These are phyloP conservation scores for Homalodisca vitripennis DNA, from an alignment of 1,140 invertebrate genomes.

Conservation along the genomic window DNA sequence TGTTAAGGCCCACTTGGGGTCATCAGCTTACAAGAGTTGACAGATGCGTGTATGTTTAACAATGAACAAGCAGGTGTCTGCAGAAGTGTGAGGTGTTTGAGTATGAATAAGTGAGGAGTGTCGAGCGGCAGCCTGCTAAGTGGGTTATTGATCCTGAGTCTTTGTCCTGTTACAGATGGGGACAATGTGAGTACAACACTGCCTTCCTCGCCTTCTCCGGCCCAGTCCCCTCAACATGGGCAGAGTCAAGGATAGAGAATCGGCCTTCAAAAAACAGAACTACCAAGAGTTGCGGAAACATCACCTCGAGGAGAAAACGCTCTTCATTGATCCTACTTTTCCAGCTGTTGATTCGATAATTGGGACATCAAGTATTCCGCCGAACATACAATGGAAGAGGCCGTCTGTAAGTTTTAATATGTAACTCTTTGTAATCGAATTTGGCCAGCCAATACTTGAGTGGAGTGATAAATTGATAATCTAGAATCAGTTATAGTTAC, in stretches of 20 bases:
- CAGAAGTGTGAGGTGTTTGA: no score
- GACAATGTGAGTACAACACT: not conserved
- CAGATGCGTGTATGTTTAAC: no score
- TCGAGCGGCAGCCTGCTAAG: not conserved
- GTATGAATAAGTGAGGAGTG: not conserved
- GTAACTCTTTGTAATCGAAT: no score
- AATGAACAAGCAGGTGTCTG: no score
- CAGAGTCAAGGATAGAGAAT: conserved; percentile 9
- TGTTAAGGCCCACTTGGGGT: no score
- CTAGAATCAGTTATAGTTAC: no score
- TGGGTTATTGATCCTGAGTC: not conserved
- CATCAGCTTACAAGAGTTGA: no score
- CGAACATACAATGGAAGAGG: conserved; percentile 40
- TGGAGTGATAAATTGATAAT: no score
- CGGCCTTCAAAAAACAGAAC: conserved; percentile 35
- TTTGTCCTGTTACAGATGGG: not conserved
- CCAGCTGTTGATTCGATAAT: conserved; percentile 37
- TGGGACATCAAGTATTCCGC: conserved; percentile 34
- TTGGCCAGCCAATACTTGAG: no score
- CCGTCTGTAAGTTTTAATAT: conserved; percentile 36
- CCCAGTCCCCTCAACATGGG: no score
- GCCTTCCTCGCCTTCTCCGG: no score
- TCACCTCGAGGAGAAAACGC: conserved; percentile 28
- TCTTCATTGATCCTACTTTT: conserved; percentile 40
- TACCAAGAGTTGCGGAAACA: conserved; percentile 38